phyloP scores from a whole-genome alignment of 2,113 vertebrate genomes.

The Sapajus apella region DNA sequence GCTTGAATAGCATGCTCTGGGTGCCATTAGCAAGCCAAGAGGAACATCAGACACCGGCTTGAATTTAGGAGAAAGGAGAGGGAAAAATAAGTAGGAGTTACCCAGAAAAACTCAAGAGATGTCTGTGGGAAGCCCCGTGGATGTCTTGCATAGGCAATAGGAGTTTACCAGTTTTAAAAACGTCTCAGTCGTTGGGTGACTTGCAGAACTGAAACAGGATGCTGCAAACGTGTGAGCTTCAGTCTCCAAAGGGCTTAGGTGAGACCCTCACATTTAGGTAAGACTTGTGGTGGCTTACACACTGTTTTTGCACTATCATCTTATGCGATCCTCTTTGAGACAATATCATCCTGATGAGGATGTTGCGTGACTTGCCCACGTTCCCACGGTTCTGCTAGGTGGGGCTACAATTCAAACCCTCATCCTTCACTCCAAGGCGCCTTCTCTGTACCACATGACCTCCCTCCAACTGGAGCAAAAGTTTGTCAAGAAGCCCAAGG shows the following conservation, averaged over 20 bases:
- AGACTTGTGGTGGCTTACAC: neutral
- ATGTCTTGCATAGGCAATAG: neutral
- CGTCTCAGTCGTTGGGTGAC: neutral
- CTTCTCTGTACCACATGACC: neutral
- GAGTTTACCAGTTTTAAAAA: neutral
- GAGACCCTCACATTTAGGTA: neutral
- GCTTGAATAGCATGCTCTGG: neutral
- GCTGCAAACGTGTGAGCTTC: neutral
- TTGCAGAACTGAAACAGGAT: neutral
- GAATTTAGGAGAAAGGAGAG: neutral
- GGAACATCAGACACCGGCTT: no score
- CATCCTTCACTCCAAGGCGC: no score
- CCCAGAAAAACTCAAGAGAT: neutral
- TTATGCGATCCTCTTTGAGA: neutral
- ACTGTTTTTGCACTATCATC: neutral
- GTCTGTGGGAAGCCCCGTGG: neutral
- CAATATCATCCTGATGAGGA: neutral
- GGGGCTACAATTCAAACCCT: neutral
- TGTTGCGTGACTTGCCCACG: neutral
- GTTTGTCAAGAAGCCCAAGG: neutral
- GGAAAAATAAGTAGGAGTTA: neutral
- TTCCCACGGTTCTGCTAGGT: neutral
- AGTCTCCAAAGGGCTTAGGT: neutral
- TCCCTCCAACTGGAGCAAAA: neutral
- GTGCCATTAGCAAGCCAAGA: neutral